Evolutionary conservation across 2,113 vertebrate species (phyloP).

Genomic region (Ictidomys tridecemlineatus): DNA sequence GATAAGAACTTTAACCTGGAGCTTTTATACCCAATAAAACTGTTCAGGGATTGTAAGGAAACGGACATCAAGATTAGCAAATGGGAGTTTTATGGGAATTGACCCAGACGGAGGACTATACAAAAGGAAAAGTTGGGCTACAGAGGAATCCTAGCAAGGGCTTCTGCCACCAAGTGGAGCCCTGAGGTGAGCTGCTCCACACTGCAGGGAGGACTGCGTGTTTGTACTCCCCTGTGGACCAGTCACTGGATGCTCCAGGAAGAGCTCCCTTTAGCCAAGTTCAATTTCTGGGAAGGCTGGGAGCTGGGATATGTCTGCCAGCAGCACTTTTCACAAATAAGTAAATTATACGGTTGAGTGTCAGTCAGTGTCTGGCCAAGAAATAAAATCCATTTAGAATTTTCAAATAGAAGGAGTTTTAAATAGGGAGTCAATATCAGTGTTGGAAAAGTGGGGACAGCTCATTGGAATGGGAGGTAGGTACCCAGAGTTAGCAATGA

Average conservation of each 20-base stretch:
- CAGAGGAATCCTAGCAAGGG: background rate
- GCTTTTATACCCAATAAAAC: background rate
- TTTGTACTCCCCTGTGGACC: background rate
- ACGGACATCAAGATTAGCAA: background rate
- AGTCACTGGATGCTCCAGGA: background rate
- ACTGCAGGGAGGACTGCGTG: background rate
- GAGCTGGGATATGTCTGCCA: background rate
- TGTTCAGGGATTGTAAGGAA: background rate
- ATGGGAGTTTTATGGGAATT: background rate
- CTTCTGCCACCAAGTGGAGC: background rate
- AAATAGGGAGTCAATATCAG: background rate
- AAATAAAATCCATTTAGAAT: constrained; percentile 9
- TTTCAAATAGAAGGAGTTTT: background rate
- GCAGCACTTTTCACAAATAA: background rate
- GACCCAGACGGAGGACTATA: background rate
- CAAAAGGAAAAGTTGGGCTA: background rate
- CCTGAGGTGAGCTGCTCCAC: background rate
- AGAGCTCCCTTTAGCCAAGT: background rate
- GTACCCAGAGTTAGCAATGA: background rate
- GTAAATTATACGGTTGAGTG: background rate
- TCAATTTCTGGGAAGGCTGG: background rate
- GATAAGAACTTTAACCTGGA: background rate
- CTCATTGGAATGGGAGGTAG: background rate
- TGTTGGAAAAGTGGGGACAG: background rate
- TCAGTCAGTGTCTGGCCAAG: background rate